A percentile compares a stretch with the other conserved stretches of the same genome.
phyloP scores from a whole-genome alignment of 1,140 invertebrate genomes.

The Lithobius niger region DNA sequence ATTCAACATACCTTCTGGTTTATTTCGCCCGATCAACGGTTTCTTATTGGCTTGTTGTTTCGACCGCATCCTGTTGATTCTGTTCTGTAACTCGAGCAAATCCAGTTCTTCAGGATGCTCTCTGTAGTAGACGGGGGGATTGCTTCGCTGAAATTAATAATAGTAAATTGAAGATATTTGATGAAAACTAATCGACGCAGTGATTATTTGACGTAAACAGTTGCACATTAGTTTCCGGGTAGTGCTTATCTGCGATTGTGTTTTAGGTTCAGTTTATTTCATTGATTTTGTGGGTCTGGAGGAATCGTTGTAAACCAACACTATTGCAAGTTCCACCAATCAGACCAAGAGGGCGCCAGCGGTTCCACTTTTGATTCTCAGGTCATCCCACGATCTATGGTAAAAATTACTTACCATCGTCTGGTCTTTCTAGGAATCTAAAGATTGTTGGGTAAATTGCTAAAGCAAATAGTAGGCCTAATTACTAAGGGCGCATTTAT shows the following conservation, averaged over 20 bases:
- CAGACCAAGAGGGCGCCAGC: too few relatives aligned
- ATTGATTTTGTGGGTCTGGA: conserved; percentile 1
- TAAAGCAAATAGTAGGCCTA: too few relatives aligned
- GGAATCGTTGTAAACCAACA: too few relatives aligned
- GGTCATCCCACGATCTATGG: too few relatives aligned
- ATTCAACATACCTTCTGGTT: too few relatives aligned
- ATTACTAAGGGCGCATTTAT: too few relatives aligned
- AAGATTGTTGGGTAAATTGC: too few relatives aligned
- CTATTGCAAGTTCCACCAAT: too few relatives aligned
- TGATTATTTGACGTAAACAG: neutral
- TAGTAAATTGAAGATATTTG: neutral
- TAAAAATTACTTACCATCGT: too few relatives aligned
- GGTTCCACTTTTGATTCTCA: too few relatives aligned
- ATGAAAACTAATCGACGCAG: too few relatives aligned
- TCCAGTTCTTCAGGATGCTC: conserved; percentile 33
- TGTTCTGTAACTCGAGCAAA: conserved; percentile 15
- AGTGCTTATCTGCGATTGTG: neutral
- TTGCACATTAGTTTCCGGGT: neutral
- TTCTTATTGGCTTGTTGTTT: neutral
- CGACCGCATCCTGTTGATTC: conserved; percentile 34
- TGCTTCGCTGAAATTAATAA: conserved; percentile 33
- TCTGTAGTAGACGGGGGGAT: conserved; percentile 54
- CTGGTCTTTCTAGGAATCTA: too few relatives aligned
- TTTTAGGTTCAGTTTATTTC: neutral
- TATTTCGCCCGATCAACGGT: neutral